phyloP scores from a whole-genome alignment of 92 coral and sea anemone species.

The Heliopora coerulea region DNA sequence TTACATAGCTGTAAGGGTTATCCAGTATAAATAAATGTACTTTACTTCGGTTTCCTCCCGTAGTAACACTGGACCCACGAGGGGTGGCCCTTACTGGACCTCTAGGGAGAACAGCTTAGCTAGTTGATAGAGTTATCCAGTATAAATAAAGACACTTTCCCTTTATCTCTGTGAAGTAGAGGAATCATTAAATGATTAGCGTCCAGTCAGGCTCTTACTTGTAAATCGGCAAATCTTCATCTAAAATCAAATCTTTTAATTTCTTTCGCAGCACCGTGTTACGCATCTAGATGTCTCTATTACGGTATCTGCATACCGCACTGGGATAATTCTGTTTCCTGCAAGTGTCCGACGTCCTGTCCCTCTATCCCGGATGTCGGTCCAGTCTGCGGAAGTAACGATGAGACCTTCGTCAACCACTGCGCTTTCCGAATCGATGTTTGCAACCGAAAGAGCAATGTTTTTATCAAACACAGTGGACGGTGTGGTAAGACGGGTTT shows the following conservation, averaged over 20 bases:
- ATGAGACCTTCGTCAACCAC: conserved; percentile 15
- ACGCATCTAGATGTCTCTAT: conserved; percentile 11
- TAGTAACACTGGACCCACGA: too few relatives aligned
- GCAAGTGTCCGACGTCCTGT: conserved; percentile 40
- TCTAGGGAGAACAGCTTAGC: too few relatives aligned
- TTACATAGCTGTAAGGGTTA: too few relatives aligned
- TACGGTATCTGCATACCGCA: conserved; percentile 29
- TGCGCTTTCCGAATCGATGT: conserved; percentile 21
- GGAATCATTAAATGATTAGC: too few relatives aligned
- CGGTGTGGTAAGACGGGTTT: conserved; percentile 16
- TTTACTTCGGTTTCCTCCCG: too few relatives aligned
- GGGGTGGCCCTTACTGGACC: too few relatives aligned
- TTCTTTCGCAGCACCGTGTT: conserved; percentile 26
- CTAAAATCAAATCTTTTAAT: too few relatives aligned
- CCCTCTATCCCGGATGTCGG: conserved; percentile 34
- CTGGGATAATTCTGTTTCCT: conserved; percentile 26
- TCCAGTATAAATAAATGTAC: too few relatives aligned
- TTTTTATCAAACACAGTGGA: conserved; percentile 17
- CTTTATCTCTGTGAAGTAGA: too few relatives aligned
- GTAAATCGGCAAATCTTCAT: neutral
- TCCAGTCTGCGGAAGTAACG: conserved; percentile 33
- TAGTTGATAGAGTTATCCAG: too few relatives aligned
- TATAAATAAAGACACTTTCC: too few relatives aligned
- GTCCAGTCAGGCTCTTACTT: too few relatives aligned
- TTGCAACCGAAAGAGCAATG: conserved; percentile 8